Base-by-base conservation (phyloP, 2,888 invertebrate genomes). In the Polyommatus iphigenia region DNA sequence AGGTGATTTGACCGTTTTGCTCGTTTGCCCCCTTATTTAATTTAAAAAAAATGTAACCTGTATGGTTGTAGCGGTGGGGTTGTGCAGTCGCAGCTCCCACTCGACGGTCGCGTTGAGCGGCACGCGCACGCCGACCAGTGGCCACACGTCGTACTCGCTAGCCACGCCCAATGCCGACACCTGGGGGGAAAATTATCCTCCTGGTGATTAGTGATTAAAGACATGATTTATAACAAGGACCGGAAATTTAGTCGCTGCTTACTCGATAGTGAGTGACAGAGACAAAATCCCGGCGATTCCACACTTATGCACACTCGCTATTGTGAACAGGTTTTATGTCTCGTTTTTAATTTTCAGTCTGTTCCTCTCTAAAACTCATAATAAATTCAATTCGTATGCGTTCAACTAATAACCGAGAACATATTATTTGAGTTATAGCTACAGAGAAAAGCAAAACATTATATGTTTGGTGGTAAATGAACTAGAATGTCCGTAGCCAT, bases 51-150 rank as follows among this genome's bases (percentile, higher is more conserved):
- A 20, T 90, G 46, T 46, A 41, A 98, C 97, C 96, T 98, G 98
- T 90, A 79, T 75, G 18, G 97, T 95, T 85, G 96, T 95, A 84
- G 96, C 95, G 89, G 98, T 97, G 82, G 99, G 99, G 95, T 99
- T 99, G 94, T 99, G 97, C 95, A 99, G 96, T 85, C 97, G 96
- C 87, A 99, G 97, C 87, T 97, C 95, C 80, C 98, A 98, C 85
- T 97, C 96, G 87, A 98, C 97, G 81, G 97, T 97, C 83, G 98
- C 97, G 95, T 99, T 99, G 86, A 97, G 94, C 80, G 99, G 99
- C 87, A 99, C 96, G 88, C 97, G 97, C 82, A 98, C 96, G 80
- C 98, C 98, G 80, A 98, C 96, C 87, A 99, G 96, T 78, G 99
- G 99, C 90, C 97, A 96, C 85, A 99, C 94, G 84, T 98, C 96